These are phyloP conservation scores for Pitangus sulphuratus DNA, from an alignment of 2,797 vertebrate genomes.

Conservation along the genomic window DNA sequence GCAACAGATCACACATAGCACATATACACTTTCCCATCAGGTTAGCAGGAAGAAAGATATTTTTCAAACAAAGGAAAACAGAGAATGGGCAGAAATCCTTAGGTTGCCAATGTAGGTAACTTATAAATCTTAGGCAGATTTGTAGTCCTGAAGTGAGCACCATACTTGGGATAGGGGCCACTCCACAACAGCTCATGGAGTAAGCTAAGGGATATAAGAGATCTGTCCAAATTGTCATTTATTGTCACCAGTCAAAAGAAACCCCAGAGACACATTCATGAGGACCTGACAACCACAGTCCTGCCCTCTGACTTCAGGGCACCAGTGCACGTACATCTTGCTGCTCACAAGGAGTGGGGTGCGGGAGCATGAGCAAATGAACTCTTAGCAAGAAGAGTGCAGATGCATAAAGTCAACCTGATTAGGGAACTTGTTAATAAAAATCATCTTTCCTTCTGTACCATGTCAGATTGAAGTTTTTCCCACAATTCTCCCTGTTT, in stretches of 20 bases:
- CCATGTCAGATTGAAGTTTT: not conserved
- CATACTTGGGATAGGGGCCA: fast-evolving
- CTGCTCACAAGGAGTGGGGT: fast-evolving
- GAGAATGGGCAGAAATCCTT: not conserved
- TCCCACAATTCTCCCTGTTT: not conserved
- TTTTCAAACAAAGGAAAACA: not conserved
- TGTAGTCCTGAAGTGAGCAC: not conserved
- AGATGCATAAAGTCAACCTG: not conserved
- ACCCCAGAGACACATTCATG: not conserved
- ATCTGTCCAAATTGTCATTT: not conserved
- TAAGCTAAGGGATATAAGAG: fast-evolving
- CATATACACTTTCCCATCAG: not conserved
- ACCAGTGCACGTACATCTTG: not conserved
- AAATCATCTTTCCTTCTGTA: not conserved
- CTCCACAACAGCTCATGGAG: not conserved
- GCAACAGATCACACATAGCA: not conserved
- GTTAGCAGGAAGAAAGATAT: not conserved
- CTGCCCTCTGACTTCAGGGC: not conserved
- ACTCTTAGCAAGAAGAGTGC: not conserved
- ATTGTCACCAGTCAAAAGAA: not conserved
- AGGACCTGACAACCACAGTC: not conserved
- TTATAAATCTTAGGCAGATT: not conserved
- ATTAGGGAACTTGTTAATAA: not conserved
- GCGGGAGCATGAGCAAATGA: not conserved
- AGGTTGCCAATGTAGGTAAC: no score